phyloP scores from a whole-genome alignment of 2,797 vertebrate genomes.

The Danio albolineatus region DNA sequence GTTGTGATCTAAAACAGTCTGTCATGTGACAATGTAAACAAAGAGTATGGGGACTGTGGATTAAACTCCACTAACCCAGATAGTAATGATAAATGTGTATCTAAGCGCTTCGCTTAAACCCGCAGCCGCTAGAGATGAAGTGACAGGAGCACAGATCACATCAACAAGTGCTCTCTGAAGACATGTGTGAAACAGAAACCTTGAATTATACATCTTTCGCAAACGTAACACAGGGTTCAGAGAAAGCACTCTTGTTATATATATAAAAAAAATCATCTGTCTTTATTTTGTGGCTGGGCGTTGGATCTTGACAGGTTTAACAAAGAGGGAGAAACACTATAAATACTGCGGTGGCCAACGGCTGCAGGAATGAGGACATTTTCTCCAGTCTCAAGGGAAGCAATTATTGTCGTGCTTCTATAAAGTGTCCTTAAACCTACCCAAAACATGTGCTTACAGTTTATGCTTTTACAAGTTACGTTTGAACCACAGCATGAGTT shows the following conservation, averaged over 20 bases:
- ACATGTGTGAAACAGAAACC: conserved; percentile 31
- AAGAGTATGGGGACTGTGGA: conserved; percentile 19
- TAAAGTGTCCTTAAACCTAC: conserved; percentile 40
- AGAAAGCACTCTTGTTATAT: background rate
- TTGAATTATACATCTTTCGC: conserved; percentile 45
- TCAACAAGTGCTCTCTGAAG: conserved; percentile 17
- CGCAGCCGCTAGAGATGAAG: conserved; percentile 26
- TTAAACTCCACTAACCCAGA: conserved; percentile 23
- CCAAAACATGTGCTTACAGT: conserved; percentile 19
- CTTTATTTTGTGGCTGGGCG: background rate
- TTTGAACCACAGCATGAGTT: conserved; percentile 34
- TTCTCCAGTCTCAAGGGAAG: conserved; percentile 38
- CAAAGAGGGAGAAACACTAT: conserved; percentile 24
- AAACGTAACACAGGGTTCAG: conserved; percentile 6
- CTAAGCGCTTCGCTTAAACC: conserved; percentile 32
- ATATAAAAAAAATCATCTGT: background rate
- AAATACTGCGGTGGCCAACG: conserved; percentile 40
- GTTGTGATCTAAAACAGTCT: background rate
- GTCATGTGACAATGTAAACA: conserved; percentile 22
- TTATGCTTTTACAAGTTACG: conserved; percentile 47
- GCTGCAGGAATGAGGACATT: conserved; percentile 27
- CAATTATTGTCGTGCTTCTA: conserved; percentile 53
- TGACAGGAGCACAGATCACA: conserved; percentile 7
- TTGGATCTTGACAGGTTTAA: conserved; percentile 26
- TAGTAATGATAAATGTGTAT: conserved; percentile 19